A percentile compares a stretch with the other conserved stretches of the same genome.
Conservation (phyloP, 92 coral and sea anemone genomes). For the Anthopleura xanthogrammica region DNA sequence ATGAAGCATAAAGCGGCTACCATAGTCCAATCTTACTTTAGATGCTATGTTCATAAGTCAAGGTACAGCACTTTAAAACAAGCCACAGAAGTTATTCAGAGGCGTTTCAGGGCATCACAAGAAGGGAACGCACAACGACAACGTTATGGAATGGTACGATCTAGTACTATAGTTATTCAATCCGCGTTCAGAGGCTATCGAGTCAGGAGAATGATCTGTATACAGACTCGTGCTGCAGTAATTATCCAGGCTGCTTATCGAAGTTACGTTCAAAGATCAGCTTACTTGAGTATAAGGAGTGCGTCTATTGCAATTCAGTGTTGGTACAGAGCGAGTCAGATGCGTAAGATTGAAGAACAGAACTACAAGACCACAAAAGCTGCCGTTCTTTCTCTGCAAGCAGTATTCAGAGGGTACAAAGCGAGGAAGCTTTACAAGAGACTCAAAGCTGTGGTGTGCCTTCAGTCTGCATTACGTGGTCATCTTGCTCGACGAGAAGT, state of each 20-base stretch:
- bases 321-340: constrained; percentile 60
- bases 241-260: constrained; percentile 37
- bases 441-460: constrained; percentile 53
- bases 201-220: constrained; percentile 44
- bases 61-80: constrained; percentile 40
- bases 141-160: constrained; percentile 31
- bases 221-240: constrained; percentile 20
- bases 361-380: constrained; percentile 40
- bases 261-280: constrained; percentile 20
- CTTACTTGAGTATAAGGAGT: constrained; percentile 5
- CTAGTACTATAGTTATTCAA: constrained; percentile 54
- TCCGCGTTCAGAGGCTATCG: constrained; percentile 51
- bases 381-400: constrained; percentile 57
- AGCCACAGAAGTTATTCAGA: constrained; percentile 53
- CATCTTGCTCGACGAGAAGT: constrained; percentile 49
- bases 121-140: constrained; percentile 30
- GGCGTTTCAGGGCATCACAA: constrained; percentile 38
- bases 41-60: constrained; percentile 36
- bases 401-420: constrained; percentile 55
- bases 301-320: constrained; percentile 45
- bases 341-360: constrained; percentile 40
- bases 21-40: constrained; percentile 64
- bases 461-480: constrained; percentile 78
- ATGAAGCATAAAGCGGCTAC: constrained; percentile 50
- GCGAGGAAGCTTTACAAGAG: constrained; percentile 42